Evolutionary conservation across 2,113 vertebrate species (phyloP).

Genomic region (Nesogale talazaci): DNA sequence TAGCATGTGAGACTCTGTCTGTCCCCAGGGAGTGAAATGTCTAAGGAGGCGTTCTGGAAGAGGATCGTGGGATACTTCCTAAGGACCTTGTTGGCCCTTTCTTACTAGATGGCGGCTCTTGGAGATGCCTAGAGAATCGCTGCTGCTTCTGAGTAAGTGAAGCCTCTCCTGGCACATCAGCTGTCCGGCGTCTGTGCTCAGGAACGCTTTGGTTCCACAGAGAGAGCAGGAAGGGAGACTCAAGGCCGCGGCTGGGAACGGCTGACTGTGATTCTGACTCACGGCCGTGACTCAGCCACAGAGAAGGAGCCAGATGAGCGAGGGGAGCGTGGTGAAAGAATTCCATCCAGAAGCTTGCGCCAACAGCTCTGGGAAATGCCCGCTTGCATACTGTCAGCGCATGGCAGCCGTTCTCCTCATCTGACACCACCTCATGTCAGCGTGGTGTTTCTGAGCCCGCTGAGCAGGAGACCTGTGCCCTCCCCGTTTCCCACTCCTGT

Average conservation of each 20-base stretch:
- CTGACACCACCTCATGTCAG: neutral
- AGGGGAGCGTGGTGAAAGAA: neutral
- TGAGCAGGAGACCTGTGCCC: too few species aligned
- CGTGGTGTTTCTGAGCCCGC: neutral
- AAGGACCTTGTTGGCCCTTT: neutral
- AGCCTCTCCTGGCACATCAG: neutral
- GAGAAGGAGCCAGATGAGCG: neutral
- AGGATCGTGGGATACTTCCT: neutral
- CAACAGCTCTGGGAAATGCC: neutral
- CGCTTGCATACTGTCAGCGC: rapidly evolving
- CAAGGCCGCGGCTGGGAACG: rapidly evolving
- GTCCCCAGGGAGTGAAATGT: neutral
- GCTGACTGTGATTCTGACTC: too few species aligned
- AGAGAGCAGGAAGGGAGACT: too few species aligned
- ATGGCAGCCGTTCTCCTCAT: rapidly evolving
- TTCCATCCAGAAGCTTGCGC: neutral
- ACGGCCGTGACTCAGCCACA: too few species aligned
- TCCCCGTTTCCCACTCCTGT: neutral
- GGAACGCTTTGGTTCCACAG: too few species aligned
- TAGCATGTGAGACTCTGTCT: neutral
- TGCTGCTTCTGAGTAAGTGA: neutral
- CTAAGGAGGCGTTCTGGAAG: neutral
- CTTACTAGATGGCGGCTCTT: neutral
- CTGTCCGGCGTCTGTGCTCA: neutral
- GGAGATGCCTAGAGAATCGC: neutral